These are phyloP conservation scores for Eutrigla gurnardus DNA, from an alignment of 2,797 vertebrate genomes.

Conservation along the genomic window DNA sequence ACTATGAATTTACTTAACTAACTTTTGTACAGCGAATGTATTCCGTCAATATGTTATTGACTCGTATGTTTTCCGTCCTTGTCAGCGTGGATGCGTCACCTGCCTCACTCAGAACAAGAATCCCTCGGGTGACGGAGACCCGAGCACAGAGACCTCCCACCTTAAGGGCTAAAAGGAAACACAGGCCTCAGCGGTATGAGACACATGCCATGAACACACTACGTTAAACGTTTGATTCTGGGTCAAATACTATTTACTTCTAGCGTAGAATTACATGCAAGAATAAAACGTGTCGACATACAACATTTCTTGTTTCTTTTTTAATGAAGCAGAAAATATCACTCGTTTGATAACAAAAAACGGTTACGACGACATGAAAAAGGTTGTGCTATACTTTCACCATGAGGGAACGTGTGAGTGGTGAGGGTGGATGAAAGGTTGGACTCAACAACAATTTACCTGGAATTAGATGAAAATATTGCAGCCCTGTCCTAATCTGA, in stretches of 20 bases:
- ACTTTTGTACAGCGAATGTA: not conserved
- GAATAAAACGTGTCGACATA: not conserved
- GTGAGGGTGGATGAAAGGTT: slow-evolving; percentile 37
- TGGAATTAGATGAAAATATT: slow-evolving; percentile 40
- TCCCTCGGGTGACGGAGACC: not conserved
- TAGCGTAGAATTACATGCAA: not conserved
- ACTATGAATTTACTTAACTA: not conserved
- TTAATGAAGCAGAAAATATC: slow-evolving; percentile 76
- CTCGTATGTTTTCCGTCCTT: slow-evolving; percentile 15
- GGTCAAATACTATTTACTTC: not conserved
- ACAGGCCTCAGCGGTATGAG: not conserved
- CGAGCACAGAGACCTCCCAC: not conserved
- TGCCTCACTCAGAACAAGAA: slow-evolving; percentile 30
- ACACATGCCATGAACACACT: not conserved
- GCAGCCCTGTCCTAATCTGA: slow-evolving; percentile 24
- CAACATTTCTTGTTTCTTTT: slow-evolving; percentile 46
- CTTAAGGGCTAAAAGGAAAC: slow-evolving; percentile 34
- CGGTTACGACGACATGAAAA: slow-evolving; percentile 66
- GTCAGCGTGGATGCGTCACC: slow-evolving; percentile 57
- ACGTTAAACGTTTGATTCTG: not conserved
- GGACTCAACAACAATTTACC: slow-evolving; percentile 29
- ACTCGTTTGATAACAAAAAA: slow-evolving; percentile 73
- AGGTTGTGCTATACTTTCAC: slow-evolving; percentile 64
- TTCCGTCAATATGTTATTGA: slow-evolving; percentile 3
- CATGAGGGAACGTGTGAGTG: slow-evolving; percentile 57